Evolutionary conservation across 2,797 vertebrate genomes (phyloP).

Genomic region (Hypotaenidia okinawae): DNA sequence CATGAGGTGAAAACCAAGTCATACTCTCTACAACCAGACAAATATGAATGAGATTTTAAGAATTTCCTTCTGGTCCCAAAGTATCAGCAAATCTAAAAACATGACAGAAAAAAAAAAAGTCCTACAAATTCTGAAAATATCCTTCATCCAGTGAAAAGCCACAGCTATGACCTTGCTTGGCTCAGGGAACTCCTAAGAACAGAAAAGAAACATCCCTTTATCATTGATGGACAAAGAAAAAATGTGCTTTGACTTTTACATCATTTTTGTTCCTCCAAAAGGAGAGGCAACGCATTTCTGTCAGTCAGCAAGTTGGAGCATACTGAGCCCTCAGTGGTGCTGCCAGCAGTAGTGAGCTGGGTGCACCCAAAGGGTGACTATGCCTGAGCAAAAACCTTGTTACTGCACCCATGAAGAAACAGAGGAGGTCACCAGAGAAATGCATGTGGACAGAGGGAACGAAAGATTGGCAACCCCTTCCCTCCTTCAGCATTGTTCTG

Average conservation of each 20-base stretch:
- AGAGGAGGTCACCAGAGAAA: not conserved
- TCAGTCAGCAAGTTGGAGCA: not conserved
- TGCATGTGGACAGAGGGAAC: not conserved
- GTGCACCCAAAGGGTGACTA: not conserved
- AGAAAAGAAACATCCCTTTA: constrained; percentile 4
- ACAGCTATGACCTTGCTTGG: constrained; percentile 32
- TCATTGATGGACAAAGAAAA: not conserved
- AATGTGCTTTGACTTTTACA: not conserved
- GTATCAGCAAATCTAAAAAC: constrained; percentile 18
- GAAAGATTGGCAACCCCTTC: not conserved
- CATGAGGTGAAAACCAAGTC: constrained; percentile 24
- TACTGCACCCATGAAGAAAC: not conserved
- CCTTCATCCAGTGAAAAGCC: not conserved
- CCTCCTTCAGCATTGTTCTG: not conserved
- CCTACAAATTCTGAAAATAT: constrained; percentile 1
- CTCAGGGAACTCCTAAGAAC: not conserved
- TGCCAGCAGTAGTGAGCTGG: not conserved
- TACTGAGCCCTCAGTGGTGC: not conserved
- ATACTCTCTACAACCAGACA: not conserved
- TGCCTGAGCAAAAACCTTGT: not conserved
- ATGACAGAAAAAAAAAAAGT: not conserved
- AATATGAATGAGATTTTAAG: constrained; percentile 30
- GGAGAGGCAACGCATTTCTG: not conserved
- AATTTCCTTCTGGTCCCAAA: constrained; percentile 41
- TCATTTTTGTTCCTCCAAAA: not conserved